These are phyloP conservation scores for Musca domestica DNA, from an alignment of 1,140 invertebrate species.

Conservation along the genomic window DNA sequence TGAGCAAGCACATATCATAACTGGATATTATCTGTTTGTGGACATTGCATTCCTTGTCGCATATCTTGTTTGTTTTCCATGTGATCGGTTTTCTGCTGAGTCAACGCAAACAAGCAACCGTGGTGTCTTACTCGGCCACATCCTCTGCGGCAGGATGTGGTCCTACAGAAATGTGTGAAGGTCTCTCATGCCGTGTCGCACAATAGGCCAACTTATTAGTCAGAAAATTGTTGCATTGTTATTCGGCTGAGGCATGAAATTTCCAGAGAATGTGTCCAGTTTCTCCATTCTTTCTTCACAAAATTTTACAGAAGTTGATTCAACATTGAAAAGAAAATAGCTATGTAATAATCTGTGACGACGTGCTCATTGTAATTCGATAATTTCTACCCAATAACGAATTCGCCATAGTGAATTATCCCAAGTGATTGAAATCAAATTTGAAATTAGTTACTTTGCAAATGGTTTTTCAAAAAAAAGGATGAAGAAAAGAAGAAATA, in stretches of 20 bases:
- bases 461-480: too few species aligned
- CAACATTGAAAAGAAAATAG: not conserved
- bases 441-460: too few species aligned
- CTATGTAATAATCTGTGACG: slow-evolving; percentile 6
- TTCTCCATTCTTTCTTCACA: not conserved
- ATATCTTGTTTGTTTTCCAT: too few species aligned
- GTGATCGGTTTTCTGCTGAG: slow-evolving; percentile 8
- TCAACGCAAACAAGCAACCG: not conserved
- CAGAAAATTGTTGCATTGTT: slow-evolving; percentile 4
- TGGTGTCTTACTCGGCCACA: not conserved
- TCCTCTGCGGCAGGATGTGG: not conserved
- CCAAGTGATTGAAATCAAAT: too few species aligned
- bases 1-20: too few species aligned
- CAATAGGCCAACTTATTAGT: not conserved
- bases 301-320: not conserved
- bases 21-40: too few species aligned
- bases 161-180: not conserved
- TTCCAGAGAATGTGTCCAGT: not conserved
- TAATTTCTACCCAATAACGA: too few species aligned
- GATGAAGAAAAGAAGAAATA: too few species aligned
- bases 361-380: too few species aligned
- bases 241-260: not conserved
- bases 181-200: too few species aligned
- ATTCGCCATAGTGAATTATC: too few species aligned
- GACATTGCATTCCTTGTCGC: too few species aligned